Percentiles rank a stretch among this genome's conserved stretches.
phyloP scores from a whole-genome alignment of 2,797 vertebrate genomes.

The Arrhamphus sclerolepis region DNA sequence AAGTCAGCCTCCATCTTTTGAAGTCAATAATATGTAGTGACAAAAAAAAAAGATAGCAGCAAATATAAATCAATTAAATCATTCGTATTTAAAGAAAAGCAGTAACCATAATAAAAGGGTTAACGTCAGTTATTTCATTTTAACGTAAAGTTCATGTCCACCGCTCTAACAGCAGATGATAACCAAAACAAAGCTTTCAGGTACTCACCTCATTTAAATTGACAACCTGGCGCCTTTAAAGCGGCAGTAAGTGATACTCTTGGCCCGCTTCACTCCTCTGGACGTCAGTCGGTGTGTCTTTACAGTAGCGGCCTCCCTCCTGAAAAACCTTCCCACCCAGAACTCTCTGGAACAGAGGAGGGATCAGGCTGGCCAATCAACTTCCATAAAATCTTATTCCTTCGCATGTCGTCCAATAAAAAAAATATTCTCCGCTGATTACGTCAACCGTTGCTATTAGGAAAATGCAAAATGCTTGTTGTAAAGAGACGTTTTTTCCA shows the following conservation, averaged over 20 bases:
- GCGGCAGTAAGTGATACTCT: neutral
- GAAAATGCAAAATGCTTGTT: neutral
- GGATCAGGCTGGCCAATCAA: constrained; percentile 59
- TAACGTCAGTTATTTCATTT: neutral
- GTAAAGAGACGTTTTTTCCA: neutral
- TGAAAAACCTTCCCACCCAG: constrained; percentile 14
- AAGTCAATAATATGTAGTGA: too few species aligned
- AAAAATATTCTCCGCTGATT: neutral
- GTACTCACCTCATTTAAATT: constrained; percentile 39
- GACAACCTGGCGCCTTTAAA: neutral
- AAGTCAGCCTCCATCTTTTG: too few species aligned
- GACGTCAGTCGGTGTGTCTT: neutral
- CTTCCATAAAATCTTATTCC: neutral
- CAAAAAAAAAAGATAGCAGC: too few species aligned
- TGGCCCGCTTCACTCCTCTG: neutral
- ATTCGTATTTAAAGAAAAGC: neutral
- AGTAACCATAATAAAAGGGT: neutral
- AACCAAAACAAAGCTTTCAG: neutral
- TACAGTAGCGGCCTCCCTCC: constrained; percentile 21
- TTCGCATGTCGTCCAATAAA: constrained; percentile 32
- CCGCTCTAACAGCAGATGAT: too few species aligned
- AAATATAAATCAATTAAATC: too few species aligned
- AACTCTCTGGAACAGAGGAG: constrained; percentile 68
- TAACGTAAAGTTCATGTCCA: too few species aligned
- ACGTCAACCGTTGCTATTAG: constrained; percentile 25